Conservation (phyloP, 2,113 vertebrate species). For the Mormyrus iriodes region DNA sequence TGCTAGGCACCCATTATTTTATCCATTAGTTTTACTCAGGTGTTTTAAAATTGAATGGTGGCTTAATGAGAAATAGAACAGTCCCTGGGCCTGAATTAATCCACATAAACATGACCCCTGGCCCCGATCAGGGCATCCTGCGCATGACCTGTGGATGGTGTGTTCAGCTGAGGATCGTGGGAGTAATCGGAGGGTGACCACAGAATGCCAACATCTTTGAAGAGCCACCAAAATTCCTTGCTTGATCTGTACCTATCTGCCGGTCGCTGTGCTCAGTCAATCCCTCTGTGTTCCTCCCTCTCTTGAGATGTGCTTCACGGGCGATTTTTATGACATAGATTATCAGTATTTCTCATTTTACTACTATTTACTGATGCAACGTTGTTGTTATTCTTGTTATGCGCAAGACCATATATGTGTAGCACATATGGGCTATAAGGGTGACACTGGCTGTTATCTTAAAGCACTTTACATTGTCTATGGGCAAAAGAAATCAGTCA, state of each 20-base stretch:
- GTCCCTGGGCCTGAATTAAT: neutral
- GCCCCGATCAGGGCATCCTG: neutral
- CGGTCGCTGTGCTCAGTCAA: neutral
- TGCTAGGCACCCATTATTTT: conserved; percentile 30
- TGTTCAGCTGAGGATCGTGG: neutral
- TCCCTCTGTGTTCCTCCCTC: neutral
- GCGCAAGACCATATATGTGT: neutral
- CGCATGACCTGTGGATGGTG: neutral
- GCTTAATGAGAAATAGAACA: neutral
- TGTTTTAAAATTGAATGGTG: conserved; percentile 11
- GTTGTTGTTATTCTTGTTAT: neutral
- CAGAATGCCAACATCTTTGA: neutral
- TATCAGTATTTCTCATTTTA: neutral
- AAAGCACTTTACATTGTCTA: neutral
- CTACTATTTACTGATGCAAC: neutral
- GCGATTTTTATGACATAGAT: neutral
- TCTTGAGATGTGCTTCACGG: neutral
- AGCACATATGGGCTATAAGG: neutral
- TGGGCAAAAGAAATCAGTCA: neutral
- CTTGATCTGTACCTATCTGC: neutral
- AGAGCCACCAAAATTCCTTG: neutral
- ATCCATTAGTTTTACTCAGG: conserved; percentile 33
- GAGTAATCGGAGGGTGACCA: neutral
- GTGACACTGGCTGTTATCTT: neutral
- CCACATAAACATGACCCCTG: neutral